These are phyloP conservation scores for Benthosema pterotum DNA, from an alignment of 2,797 vertebrate species.

Conservation along the genomic window DNA sequence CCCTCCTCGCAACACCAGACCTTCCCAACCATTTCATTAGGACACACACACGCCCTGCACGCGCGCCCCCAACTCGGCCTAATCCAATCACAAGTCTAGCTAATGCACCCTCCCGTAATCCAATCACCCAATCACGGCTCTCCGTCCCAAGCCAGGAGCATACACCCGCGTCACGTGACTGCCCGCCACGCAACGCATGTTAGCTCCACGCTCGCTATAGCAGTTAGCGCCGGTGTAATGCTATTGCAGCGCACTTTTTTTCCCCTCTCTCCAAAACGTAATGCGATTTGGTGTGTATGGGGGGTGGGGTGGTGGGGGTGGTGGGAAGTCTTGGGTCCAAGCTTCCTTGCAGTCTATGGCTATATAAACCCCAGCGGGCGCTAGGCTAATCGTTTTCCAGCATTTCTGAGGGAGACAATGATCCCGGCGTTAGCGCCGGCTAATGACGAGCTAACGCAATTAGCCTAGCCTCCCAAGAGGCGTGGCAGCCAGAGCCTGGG, in stretches of 20 bases:
- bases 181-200: constrained; percentile 55
- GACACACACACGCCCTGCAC: constrained; percentile 20
- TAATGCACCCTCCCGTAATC: constrained; percentile 79
- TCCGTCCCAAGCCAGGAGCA: constrained; percentile 49
- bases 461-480: constrained; percentile 72
- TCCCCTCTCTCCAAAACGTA: constrained; percentile 49
- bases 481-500: constrained; percentile 61
- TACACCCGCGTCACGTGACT: constrained; percentile 76
- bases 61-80: constrained; percentile 39
- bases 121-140: constrained; percentile 80
- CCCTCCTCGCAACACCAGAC: constrained; percentile 73
- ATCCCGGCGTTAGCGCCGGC: constrained; percentile 83
- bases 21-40: constrained; percentile 79
- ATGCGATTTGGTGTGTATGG: constrained; percentile 84
- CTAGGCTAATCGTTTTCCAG: constrained; percentile 83
- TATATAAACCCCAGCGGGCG: constrained; percentile 64
- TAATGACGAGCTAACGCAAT: constrained; percentile 86
- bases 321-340: constrained; percentile 58
- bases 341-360: constrained; percentile 68
- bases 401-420: constrained; percentile 86
- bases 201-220: constrained; percentile 48
- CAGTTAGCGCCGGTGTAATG: constrained; percentile 80
- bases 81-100: constrained; percentile 71
- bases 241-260: constrained; percentile 69
- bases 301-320: too few species aligned